These are phyloP conservation scores for Galemys pyrenaicus DNA, from an alignment of 2,113 vertebrate genomes.

Conservation along the genomic window DNA sequence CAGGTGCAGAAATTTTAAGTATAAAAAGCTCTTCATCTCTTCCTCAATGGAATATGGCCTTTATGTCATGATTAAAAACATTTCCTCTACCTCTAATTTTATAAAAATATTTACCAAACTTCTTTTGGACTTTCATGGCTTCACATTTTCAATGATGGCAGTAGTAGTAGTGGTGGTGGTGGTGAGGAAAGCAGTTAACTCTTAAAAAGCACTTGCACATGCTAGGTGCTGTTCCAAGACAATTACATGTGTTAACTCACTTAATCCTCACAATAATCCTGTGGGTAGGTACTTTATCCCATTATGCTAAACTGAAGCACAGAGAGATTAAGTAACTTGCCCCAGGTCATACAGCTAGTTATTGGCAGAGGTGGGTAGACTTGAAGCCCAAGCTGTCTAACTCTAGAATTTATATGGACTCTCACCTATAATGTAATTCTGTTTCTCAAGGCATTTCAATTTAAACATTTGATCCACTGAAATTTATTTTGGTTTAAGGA, in stretches of 20 bases:
- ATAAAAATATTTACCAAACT: constrained; percentile 2
- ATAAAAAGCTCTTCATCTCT: not conserved
- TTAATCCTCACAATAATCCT: not conserved
- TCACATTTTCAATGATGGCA: not conserved
- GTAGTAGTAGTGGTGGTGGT: not conserved
- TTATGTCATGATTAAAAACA: not conserved
- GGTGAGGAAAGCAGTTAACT: not conserved
- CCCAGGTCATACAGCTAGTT: not conserved
- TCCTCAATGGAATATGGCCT: not conserved
- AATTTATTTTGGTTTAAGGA: constrained; percentile 1
- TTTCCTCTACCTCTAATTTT: not conserved
- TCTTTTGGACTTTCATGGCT: not conserved
- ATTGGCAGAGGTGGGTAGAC: not conserved
- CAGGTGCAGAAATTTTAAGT: not conserved
- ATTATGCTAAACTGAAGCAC: not conserved
- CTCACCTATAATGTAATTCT: not conserved
- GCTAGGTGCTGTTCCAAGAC: not conserved
- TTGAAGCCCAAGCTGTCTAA: not conserved
- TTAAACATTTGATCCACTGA: not conserved
- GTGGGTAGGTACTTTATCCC: not conserved
- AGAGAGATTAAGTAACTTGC: not conserved
- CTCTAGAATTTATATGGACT: not conserved
- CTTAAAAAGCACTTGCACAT: not conserved
- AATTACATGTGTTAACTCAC: not conserved
- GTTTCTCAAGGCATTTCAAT: not conserved